A percentile compares a stretch with the other conserved stretches of the same genome.
phyloP scores from a whole-genome alignment of 23 tunicate species.

The Ciona savignyi region DNA sequence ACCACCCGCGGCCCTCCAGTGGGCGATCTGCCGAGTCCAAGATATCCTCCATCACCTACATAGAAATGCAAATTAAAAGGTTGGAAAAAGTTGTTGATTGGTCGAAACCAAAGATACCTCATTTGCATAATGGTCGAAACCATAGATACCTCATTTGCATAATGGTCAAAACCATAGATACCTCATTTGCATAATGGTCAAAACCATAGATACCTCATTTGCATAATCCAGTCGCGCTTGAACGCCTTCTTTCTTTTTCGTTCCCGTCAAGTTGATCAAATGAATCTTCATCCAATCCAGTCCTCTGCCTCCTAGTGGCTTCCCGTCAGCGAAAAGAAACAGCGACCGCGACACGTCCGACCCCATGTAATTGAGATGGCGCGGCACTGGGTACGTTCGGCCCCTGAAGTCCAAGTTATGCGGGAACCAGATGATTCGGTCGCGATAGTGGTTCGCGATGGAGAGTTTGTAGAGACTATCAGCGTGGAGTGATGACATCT shows the following conservation, averaged over 20 bases:
- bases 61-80: no score
- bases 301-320: slow-evolving; percentile 50
- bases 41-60: slow-evolving; percentile 66
- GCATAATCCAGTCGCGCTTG: slow-evolving; percentile 49
- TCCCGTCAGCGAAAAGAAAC: slow-evolving; percentile 71
- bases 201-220: slow-evolving; percentile 35
- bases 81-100: no score
- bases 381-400: slow-evolving; percentile 72
- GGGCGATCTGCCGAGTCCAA: slow-evolving; percentile 83
- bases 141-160: no score
- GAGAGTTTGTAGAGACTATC: slow-evolving; percentile 80
- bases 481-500: slow-evolving; percentile 58
- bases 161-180: no score
- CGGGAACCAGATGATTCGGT: slow-evolving; percentile 64
- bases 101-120: no score
- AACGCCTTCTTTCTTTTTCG: slow-evolving; percentile 39
- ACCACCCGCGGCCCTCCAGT: slow-evolving; percentile 67
- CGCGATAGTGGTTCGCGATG: slow-evolving; percentile 66
- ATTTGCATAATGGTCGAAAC: no score
- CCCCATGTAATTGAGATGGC: slow-evolving; percentile 93
- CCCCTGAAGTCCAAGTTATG: slow-evolving; percentile 91
- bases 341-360: slow-evolving; percentile 66
- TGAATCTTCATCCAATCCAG: slow-evolving; percentile 86
- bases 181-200: no score
- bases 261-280: slow-evolving; percentile 67